Percentiles rank a stretch among this genome's conserved stretches.
Conservation (phyloP, 2,797 vertebrate species). For the Hirundo rustica region DNA sequence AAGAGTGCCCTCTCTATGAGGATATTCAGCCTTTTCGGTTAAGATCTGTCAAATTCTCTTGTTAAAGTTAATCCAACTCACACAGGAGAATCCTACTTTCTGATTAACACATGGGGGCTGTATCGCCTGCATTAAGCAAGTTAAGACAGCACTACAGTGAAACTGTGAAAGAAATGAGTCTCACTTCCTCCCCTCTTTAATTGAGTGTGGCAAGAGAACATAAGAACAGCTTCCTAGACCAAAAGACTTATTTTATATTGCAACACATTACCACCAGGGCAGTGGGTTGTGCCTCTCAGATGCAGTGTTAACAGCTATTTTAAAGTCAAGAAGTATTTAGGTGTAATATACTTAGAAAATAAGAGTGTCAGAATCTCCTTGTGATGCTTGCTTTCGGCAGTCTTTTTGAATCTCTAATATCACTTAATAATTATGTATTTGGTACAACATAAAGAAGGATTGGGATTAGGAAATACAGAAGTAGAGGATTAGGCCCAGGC, state of each 20-base stretch:
- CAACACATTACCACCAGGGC: not conserved
- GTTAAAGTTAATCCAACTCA: not conserved
- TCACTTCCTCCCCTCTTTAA: not conserved
- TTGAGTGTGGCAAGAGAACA: fast-evolving
- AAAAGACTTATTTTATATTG: not conserved
- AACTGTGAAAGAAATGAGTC: not conserved
- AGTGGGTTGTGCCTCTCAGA: not conserved
- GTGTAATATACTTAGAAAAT: not conserved
- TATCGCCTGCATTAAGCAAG: not conserved
- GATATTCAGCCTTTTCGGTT: not conserved
- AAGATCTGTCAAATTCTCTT: not conserved
- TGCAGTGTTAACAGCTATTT: not conserved
- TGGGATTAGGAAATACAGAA: not conserved
- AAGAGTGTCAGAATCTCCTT: not conserved
- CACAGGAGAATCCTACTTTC: not conserved
- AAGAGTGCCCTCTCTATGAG: not conserved
- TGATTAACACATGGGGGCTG: not conserved
- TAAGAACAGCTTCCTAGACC: not conserved
- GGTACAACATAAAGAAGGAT: not conserved
- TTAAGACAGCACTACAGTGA: not conserved
- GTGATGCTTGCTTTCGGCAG: not conserved
- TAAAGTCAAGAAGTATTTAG: not conserved
- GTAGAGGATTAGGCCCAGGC: not conserved
- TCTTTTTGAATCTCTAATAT: not conserved
- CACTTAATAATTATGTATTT: not conserved